Evolutionary conservation across 2,797 vertebrate species (phyloP).

Genomic region (Poeciliopsis paucimaculata): DNA sequence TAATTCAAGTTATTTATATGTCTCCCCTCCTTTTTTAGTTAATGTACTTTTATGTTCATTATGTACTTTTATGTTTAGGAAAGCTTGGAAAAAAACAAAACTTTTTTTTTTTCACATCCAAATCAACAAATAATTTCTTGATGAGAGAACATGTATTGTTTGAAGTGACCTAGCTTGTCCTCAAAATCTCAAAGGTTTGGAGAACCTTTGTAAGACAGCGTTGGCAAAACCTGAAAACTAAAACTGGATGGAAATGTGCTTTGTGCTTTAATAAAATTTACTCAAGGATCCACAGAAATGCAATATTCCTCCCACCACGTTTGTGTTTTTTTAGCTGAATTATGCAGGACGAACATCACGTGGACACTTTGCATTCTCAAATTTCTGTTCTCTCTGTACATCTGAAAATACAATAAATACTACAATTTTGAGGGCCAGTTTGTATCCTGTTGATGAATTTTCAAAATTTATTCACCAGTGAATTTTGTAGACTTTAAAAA

Average conservation of each 20-base stretch:
- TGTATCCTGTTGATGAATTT: background rate
- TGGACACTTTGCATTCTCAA: background rate
- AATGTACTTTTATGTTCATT: too few relatives aligned
- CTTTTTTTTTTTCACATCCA: too few relatives aligned
- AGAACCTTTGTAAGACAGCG: background rate
- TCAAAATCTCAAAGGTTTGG: background rate
- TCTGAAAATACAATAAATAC: background rate
- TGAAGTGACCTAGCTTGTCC: background rate
- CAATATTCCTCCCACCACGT: background rate
- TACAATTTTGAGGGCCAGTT: background rate
- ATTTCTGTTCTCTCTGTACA: background rate
- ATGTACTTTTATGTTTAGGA: too few relatives aligned
- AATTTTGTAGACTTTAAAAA: constrained; percentile 9
- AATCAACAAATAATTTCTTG: background rate
- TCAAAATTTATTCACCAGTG: too few relatives aligned
- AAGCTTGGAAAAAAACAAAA: too few relatives aligned
- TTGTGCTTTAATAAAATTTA: background rate
- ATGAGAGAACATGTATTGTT: background rate
- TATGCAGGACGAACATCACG: background rate
- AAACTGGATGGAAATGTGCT: background rate
- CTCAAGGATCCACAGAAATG: background rate
- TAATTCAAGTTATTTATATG: too few relatives aligned
- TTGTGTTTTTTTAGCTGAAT: background rate
- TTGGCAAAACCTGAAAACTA: background rate
- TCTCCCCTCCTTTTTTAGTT: too few relatives aligned